Evolutionary conservation across 2,888 invertebrate species (phyloP).

Genomic region (Sepioteuthis lessoniana): DNA sequence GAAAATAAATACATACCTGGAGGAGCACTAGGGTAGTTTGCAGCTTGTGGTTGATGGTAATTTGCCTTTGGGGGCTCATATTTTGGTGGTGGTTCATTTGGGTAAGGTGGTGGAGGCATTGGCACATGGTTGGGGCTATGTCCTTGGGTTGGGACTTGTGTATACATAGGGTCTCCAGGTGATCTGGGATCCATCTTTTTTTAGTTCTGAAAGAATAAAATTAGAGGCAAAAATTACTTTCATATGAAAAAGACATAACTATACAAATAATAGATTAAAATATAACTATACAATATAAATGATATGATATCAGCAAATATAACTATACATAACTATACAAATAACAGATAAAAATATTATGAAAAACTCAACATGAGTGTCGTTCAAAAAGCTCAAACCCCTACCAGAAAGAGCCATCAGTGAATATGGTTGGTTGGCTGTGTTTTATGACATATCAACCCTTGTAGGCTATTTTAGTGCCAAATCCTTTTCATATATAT

Average conservation of each 20-base stretch:
- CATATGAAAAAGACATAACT: neutral
- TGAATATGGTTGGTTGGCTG: too few species aligned
- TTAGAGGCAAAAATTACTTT: neutral
- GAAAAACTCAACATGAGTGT: too few species aligned
- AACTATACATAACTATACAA: too few species aligned
- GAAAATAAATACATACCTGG: neutral
- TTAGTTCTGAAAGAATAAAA: neutral
- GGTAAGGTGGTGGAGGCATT: constrained; percentile 40
- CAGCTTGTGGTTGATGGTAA: constrained; percentile 6
- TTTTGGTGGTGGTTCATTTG: constrained; percentile 55
- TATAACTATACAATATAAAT: too few species aligned
- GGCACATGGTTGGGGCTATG: neutral
- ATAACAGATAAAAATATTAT: too few species aligned
- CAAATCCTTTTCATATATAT: too few species aligned
- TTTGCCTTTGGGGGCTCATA: constrained; percentile 52
- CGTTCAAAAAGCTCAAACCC: too few species aligned
- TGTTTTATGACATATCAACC: too few species aligned
- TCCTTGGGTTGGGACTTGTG: neutral
- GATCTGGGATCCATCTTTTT: constrained; percentile 10
- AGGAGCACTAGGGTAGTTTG: neutral
- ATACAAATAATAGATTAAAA: too few species aligned
- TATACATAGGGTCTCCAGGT: neutral
- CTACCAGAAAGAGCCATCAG: too few species aligned
- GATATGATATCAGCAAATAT: too few species aligned
- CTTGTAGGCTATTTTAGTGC: too few species aligned